phyloP scores from a whole-genome alignment of 2,113 vertebrate genomes.

The Etheostoma cragini region DNA sequence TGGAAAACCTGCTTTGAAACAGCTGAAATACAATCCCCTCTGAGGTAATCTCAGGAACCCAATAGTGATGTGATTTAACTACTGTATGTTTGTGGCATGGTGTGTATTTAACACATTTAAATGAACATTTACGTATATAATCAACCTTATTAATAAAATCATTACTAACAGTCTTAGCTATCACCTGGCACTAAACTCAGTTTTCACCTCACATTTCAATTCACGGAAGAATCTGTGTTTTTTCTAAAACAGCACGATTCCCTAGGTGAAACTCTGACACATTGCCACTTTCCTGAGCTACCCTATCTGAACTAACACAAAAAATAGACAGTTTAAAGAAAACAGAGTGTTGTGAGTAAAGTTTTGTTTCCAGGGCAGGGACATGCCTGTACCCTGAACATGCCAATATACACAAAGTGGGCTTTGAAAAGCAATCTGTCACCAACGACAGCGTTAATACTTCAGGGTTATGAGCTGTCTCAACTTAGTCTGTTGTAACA shows the following conservation, averaged over 20 bases:
- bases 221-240: constrained; percentile 65
- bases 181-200: constrained; percentile 1
- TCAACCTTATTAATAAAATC: background rate
- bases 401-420: constrained; percentile 65
- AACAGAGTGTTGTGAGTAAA: constrained; percentile 56
- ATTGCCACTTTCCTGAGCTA: constrained; percentile 47
- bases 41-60: constrained; percentile 57
- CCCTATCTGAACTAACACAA: constrained; percentile 47
- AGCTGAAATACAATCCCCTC: constrained; percentile 56
- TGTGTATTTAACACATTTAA: constrained; percentile 2
- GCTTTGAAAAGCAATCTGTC: constrained; percentile 57
- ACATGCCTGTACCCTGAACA: constrained; percentile 46
- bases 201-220: constrained; percentile 59
- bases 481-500: constrained; percentile 43
- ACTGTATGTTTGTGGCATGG: constrained; percentile 28
- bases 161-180: background rate
- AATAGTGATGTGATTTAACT: constrained; percentile 37
- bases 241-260: constrained; percentile 62
- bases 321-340: constrained; percentile 62
- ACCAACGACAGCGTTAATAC: constrained; percentile 35
- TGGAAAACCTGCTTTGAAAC: constrained; percentile 69
- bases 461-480: constrained; percentile 28
- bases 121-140: background rate
- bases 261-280: constrained; percentile 41
- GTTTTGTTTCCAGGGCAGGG: constrained; percentile 70